Evolutionary conservation across 2,888 invertebrate genomes (phyloP).

Genomic region (Willowsia nigromaculata): DNA sequence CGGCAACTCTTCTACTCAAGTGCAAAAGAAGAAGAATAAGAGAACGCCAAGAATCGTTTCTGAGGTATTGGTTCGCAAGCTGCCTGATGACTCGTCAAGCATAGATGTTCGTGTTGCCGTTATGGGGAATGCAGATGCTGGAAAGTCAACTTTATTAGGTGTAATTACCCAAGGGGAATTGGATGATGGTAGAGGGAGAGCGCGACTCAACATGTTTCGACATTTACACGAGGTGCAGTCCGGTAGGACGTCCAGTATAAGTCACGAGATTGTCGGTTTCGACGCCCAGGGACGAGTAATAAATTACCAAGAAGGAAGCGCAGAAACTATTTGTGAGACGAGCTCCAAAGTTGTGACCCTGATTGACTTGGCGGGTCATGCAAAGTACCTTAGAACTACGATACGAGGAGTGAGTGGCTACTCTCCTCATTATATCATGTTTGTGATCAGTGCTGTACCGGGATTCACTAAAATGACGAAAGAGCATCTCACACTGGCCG

Average conservation of each 20-base stretch:
- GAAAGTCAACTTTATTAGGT: constrained; percentile 94
- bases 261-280: constrained; percentile 98
- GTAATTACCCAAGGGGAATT: constrained; percentile 97
- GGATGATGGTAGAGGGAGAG: constrained; percentile 97
- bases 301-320: constrained; percentile 91
- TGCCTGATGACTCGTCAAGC: constrained; percentile 91
- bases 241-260: constrained; percentile 96
- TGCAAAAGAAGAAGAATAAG: constrained; percentile 10
- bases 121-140: constrained; percentile 96
- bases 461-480: constrained; percentile 91
- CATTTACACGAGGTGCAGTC: constrained; percentile 96
- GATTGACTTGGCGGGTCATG: constrained; percentile 97
- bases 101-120: constrained; percentile 96
- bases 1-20: background rate
- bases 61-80: constrained; percentile 93
- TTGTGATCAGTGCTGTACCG: constrained; percentile 90
- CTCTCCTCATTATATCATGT: constrained; percentile 94
- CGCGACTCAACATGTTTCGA: constrained; percentile 95
- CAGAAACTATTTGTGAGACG: constrained; percentile 95
- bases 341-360: constrained; percentile 96
- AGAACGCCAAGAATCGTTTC: constrained; percentile 80
- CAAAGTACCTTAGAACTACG: constrained; percentile 96
- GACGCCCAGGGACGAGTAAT: constrained; percentile 92
- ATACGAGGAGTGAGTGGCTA: constrained; percentile 96
- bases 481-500: constrained; percentile 93